Base-by-base conservation (phyloP, 2,113 vertebrate genomes). In the Trichechus manatus region DNA sequence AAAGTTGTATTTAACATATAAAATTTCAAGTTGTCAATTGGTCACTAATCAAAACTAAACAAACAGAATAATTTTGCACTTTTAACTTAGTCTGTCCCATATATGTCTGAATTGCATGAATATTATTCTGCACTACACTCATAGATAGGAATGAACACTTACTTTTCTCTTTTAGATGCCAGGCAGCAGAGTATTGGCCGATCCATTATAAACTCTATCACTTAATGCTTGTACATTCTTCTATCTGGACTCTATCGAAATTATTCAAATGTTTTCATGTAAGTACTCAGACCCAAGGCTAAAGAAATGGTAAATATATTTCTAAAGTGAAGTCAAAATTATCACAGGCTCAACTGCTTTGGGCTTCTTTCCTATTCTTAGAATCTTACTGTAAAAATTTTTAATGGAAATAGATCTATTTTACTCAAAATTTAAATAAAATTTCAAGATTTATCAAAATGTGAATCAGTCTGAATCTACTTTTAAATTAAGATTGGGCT, bases 391-490 rank as follows among this genome's bases (percentile, higher is more conserved):
- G 9, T 8, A 56, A 36, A 77, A 50, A 10, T 36, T 25, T 63
- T 10, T 33, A 80, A 61, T 59, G 22, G 10, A 88, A 93, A 61
- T 15, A 93, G 23, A 77, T 27, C 11, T 83, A 17, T 77, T 66
- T 70, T 50, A 87, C n/a, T 83, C 17, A 75, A 87, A 78, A 78
- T 78, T 75, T 70, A 87, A 77, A 53, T 66, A 88, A 84, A 39
- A 27, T 66, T 17, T 72, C 31, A 36, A 81, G 29, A 6, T 47
- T 39, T 77, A 25, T 47, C 68, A 23, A 84, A 86, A 20, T 66
- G 25, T 77, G 11, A 66, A 84, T 22, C 64, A 74, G 23, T n/a
- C 61, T 47, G 33, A 83, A 91, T 39, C 79, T 66, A 14, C 78
- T 17, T 39, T 80, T 91, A n/a, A 80, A 95, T 50, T 85, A 53